Percentiles rank a stretch among this genome's conserved stretches.
phyloP scores from a whole-genome alignment of 2,888 invertebrate species.

The Phalera bucephala region DNA sequence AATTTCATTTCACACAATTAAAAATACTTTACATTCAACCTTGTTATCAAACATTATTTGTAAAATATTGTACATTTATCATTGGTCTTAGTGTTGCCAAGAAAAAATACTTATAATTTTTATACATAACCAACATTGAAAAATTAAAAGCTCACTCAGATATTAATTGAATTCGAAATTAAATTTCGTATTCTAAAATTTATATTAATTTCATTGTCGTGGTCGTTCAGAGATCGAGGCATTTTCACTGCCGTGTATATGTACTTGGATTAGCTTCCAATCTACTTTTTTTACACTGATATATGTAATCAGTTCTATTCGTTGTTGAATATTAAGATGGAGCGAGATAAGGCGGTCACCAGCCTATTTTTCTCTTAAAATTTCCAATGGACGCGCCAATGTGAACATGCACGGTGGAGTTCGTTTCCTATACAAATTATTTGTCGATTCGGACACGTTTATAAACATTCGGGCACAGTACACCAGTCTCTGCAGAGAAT shows the following conservation, averaged over 20 bases:
- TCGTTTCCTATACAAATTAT: no score
- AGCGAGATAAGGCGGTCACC: no score
- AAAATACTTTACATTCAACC: conserved; percentile 28
- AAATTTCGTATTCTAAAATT: conserved; percentile 5
- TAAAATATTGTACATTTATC: conserved; percentile 42
- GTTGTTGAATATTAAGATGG: no score
- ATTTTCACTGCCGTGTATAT: conserved; percentile 19
- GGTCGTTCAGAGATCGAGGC: conserved; percentile 36
- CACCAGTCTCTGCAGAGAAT: no score
- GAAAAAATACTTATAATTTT: conserved; percentile 9
- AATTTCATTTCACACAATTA: conserved; percentile 10
- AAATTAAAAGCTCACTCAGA: not conserved
- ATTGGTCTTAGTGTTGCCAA: conserved; percentile 35
- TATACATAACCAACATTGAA: conserved; percentile 15
- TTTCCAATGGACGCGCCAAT: no score
- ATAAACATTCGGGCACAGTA: no score
- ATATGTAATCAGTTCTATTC: no score
- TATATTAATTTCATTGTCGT: conserved; percentile 16
- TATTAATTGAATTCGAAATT: conserved; percentile 2
- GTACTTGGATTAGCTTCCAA: no score
- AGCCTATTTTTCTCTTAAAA: no score
- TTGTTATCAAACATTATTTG: conserved; percentile 29
- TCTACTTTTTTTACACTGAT: no score
- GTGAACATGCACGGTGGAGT: no score
- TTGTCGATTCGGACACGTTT: no score